Percentiles rank a stretch among this genome's conserved stretches.
These are phyloP conservation scores for Thomomys bottae DNA, from an alignment of 2,113 vertebrate genomes.

Conservation along the genomic window DNA sequence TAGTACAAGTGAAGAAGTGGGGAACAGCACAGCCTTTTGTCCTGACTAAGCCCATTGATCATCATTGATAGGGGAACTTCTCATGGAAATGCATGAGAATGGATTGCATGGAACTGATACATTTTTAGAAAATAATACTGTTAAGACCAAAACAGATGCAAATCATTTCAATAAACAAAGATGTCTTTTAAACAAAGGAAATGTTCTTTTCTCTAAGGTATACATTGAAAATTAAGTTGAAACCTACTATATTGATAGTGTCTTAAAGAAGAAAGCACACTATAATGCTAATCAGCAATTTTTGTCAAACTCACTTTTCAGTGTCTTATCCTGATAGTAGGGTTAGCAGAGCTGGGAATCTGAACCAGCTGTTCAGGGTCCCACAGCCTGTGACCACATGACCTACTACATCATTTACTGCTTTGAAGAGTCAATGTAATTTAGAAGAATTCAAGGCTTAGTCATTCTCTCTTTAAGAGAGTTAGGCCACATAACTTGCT, in stretches of 20 bases:
- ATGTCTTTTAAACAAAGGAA: background rate
- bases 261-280: background rate
- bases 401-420: too few species aligned
- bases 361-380: background rate
- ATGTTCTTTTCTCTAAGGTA: too few species aligned
- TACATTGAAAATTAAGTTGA: background rate
- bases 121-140: accelerated
- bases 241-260: background rate
- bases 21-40: accelerated
- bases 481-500: too few species aligned
- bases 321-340: background rate
- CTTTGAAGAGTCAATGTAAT: background rate
- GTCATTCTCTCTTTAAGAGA: background rate
- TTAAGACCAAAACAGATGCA: background rate
- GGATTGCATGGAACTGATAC: accelerated
- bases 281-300: background rate
- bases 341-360: background rate
- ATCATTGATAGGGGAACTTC: accelerated
- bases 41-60: too few species aligned
- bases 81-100: accelerated
- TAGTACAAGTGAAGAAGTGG: accelerated
- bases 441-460: background rate
- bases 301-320: background rate
- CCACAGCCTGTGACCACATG: background rate
- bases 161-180: background rate